Evolutionary conservation across 2,113 vertebrate species (phyloP).

Genomic region (Lagenorhynchus albirostris): DNA sequence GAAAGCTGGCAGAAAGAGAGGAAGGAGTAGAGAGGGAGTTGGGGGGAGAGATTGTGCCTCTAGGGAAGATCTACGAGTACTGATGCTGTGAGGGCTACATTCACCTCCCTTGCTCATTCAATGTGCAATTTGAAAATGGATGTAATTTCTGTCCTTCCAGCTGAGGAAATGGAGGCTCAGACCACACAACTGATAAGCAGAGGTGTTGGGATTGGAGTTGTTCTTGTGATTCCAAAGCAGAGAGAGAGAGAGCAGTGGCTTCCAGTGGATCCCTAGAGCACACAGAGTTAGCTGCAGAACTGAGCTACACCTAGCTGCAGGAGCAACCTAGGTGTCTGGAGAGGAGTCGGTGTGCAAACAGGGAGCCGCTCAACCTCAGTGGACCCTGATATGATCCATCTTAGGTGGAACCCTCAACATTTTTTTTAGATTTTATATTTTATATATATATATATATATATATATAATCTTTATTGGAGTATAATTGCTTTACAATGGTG

Average conservation of each 20-base stretch:
- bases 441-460: no score
- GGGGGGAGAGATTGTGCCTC: fast-evolving
- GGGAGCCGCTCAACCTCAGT: neutral
- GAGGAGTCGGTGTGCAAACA: no score
- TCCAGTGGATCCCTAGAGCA: fast-evolving
- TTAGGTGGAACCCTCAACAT: neutral
- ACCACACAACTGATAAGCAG: neutral
- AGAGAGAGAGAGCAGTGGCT: neutral
- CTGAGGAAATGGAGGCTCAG: neutral
- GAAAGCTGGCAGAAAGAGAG: neutral
- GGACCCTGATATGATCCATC: no score
- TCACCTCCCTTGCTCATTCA: neutral
- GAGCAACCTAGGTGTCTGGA: no score
- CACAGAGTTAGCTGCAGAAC: neutral
- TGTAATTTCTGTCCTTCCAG: neutral
- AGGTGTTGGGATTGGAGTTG: neutral
- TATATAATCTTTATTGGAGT: no score
- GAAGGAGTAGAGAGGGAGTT: neutral
- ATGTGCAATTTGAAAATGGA: no score
- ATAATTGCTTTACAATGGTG: no score
- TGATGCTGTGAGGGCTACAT: fast-evolving
- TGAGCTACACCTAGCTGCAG: neutral
- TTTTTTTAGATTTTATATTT: no score
- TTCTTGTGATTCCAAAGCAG: neutral
- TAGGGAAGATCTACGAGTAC: fast-evolving